Conservation (phyloP, 2,113 vertebrate genomes). For the Datnioides undecimradiatus region DNA sequence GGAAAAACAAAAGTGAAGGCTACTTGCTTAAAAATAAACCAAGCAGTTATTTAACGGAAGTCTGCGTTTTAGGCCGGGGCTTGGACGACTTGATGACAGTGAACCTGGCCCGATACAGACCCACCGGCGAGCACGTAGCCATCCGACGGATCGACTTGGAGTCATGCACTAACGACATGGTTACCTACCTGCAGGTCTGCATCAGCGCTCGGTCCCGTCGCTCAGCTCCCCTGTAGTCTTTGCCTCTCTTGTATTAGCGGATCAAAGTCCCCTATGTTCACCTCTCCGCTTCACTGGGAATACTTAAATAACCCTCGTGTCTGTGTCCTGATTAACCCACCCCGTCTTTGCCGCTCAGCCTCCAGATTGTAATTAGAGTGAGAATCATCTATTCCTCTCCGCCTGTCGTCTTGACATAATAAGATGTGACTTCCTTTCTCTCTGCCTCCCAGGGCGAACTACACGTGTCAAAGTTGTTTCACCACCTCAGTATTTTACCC, state of each 20-base stretch:
- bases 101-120: constrained; percentile 92
- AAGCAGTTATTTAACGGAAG: not conserved
- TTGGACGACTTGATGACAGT: constrained; percentile 96
- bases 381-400: not conserved
- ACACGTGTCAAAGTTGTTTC: constrained; percentile 97
- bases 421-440: not conserved
- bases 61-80: constrained; percentile 86
- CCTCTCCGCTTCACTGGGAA: not conserved
- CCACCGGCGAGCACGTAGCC: constrained; percentile 91
- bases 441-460: constrained; percentile 87
- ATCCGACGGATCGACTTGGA: constrained; percentile 94
- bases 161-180: constrained; percentile 97
- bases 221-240: not conserved
- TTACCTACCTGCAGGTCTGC: constrained; percentile 93
- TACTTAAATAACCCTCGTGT: not conserved
- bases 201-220: not conserved
- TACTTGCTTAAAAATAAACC: not conserved
- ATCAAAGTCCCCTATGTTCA: not conserved
- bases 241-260: not conserved
- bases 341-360: not conserved
- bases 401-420: not conserved
- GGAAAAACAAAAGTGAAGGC: not conserved
- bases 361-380: not conserved
- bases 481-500: constrained; percentile 93
- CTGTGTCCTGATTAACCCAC: not conserved